Percentiles rank a stretch among this genome's conserved stretches.
Evolutionary conservation across 2,797 vertebrate species (phyloP).

Genomic region (Clarias platycephalus): DNA sequence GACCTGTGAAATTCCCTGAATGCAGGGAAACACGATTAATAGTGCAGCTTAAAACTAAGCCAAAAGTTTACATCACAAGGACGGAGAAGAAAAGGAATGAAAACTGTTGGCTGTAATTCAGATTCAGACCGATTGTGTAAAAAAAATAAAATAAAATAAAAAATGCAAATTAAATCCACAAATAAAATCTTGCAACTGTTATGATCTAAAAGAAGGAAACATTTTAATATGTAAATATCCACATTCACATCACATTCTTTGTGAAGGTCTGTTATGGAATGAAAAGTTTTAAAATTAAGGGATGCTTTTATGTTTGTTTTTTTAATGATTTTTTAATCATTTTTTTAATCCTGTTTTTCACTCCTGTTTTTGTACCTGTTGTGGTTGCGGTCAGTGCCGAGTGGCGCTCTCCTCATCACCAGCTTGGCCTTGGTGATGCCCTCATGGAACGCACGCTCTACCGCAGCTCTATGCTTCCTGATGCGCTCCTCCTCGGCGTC

Average conservation of each 20-base stretch:
- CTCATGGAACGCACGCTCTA: slow-evolving; percentile 91
- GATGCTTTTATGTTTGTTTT: neutral
- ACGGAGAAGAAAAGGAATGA: neutral
- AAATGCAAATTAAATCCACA: neutral
- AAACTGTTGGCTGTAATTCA: neutral
- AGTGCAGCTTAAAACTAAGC: no score
- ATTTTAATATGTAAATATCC: neutral
- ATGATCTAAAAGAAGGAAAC: neutral
- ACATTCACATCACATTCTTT: neutral
- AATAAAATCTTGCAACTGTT: neutral
- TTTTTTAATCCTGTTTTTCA: no score
- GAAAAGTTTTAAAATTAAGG: no score
- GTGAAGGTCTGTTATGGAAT: no score
- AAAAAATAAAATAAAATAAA: no score
- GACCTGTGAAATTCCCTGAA: no score
- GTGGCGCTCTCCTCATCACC: slow-evolving; percentile 83
- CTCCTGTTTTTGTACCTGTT: slow-evolving; percentile 77
- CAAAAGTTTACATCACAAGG: neutral
- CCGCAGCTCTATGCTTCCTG: slow-evolving; percentile 84
- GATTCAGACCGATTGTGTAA: no score
- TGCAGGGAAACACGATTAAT: no score
- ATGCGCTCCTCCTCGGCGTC: slow-evolving; percentile 91
- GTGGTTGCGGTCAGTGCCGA: slow-evolving; percentile 96
- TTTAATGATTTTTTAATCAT: neutral
- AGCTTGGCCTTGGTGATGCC: slow-evolving; percentile 89